Evolutionary conservation across 2,888 invertebrate genomes (phyloP).

Genomic region (Apotomis turbidana): DNA sequence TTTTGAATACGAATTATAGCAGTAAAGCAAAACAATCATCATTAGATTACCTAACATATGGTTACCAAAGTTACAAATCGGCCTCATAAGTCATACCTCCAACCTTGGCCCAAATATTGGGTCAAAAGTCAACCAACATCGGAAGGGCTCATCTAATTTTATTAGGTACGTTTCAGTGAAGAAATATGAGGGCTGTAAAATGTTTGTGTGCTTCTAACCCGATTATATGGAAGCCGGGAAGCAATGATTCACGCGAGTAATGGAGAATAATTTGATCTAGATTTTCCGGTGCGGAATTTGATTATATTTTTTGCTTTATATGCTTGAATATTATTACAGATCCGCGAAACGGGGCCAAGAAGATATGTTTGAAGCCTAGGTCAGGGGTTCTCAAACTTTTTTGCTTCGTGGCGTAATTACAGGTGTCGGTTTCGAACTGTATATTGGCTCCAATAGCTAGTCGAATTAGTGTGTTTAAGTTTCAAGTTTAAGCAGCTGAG

Average conservation of each 20-base stretch:
- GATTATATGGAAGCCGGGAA: constrained; percentile 7
- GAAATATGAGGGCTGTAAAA: constrained; percentile 24
- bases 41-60: background rate
- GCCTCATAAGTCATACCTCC: constrained; percentile 18
- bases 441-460: no score
- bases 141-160: constrained; percentile 18
- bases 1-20: background rate
- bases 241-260: background rate
- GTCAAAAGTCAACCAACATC: constrained; percentile 14
- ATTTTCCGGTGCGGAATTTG: background rate
- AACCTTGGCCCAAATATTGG: constrained; percentile 30
- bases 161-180: constrained; percentile 16
- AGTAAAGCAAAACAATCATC: background rate
- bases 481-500: no score
- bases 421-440: no score
- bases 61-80: constrained; percentile 23
- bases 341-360: no score
- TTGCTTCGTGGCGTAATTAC: no score
- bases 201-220: constrained; percentile 12
- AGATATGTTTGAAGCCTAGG: no score
- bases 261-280: background rate
- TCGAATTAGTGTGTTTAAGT: no score
- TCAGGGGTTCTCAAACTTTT: no score
- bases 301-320: background rate
- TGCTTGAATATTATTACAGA: background rate